Percentiles rank a stretch among this genome's conserved stretches.
Evolutionary conservation across 2,888 invertebrate species (phyloP).

Genomic region (Margaritifera margaritifera): DNA sequence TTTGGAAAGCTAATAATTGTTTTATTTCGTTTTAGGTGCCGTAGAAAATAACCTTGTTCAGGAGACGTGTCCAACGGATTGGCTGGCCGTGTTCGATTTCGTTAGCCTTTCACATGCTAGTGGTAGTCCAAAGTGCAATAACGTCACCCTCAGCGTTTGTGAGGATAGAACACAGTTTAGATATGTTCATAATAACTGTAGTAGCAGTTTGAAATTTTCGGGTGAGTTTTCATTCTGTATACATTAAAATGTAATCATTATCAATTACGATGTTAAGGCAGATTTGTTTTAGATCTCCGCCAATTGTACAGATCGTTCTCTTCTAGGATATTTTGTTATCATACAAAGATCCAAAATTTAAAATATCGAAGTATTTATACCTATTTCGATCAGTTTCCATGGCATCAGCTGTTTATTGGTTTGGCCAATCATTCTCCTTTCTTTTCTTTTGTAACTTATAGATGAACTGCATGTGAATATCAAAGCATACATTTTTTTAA

Average conservation of each 20-base stretch:
- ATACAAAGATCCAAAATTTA: too few relatives aligned
- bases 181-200: slow-evolving; percentile 20
- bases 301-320: too few relatives aligned
- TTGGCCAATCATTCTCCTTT: too few relatives aligned
- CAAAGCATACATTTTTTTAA: too few relatives aligned
- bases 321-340: too few relatives aligned
- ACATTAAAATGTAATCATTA: background rate
- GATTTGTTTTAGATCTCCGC: too few relatives aligned
- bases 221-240: slow-evolving; percentile 8
- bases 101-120: slow-evolving; percentile 28
- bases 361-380: too few relatives aligned
- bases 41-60: slow-evolving; percentile 27
- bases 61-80: slow-evolving; percentile 41
- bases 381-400: too few relatives aligned
- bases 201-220: slow-evolving; percentile 13
- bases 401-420: too few relatives aligned
- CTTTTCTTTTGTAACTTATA: too few relatives aligned
- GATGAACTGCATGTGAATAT: too few relatives aligned
- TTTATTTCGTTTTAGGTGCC: slow-evolving; percentile 23
- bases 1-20: background rate
- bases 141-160: slow-evolving; percentile 33
- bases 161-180: slow-evolving; percentile 32
- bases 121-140: slow-evolving; percentile 26
- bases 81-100: slow-evolving; percentile 33
- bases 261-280: background rate